phyloP scores from a whole-genome alignment of 2,797 vertebrate genomes.

The Poliocrania exsul region DNA sequence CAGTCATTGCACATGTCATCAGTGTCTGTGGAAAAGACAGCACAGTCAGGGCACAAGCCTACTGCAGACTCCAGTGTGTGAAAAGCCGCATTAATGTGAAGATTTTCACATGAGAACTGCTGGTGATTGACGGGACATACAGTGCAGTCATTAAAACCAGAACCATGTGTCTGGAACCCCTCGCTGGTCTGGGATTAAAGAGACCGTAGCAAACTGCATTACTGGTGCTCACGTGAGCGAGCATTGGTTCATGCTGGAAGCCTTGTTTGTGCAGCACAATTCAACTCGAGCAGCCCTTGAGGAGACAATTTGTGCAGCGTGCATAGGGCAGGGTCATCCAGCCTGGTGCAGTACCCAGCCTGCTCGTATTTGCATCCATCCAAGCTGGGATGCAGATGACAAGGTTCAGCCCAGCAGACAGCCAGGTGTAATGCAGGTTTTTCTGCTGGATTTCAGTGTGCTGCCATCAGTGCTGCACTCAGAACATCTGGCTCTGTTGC shows the following conservation, averaged over 20 bases:
- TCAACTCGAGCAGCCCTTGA: background rate
- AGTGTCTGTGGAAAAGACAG: background rate
- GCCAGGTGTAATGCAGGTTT: background rate
- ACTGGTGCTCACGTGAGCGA: background rate
- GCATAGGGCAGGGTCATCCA: background rate
- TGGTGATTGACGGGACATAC: background rate
- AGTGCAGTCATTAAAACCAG: constrained; percentile 2
- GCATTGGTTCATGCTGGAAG: background rate
- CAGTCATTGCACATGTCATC: constrained; percentile 36
- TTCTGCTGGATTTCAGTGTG: background rate
- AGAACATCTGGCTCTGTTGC: constrained; percentile 2
- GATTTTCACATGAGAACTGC: background rate
- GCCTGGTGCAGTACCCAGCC: background rate
- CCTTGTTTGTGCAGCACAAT: background rate
- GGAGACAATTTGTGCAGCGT: background rate
- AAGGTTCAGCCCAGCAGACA: background rate
- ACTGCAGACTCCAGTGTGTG: background rate
- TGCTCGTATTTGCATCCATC: background rate
- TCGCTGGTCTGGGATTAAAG: background rate
- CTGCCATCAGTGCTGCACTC: background rate
- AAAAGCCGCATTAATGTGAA: background rate
- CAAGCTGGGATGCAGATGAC: background rate
- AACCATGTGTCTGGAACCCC: background rate
- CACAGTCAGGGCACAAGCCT: background rate
- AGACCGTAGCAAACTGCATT: background rate